Base-by-base conservation (phyloP, 2,888 invertebrate species). In the Chrysolina haemoptera region DNA sequence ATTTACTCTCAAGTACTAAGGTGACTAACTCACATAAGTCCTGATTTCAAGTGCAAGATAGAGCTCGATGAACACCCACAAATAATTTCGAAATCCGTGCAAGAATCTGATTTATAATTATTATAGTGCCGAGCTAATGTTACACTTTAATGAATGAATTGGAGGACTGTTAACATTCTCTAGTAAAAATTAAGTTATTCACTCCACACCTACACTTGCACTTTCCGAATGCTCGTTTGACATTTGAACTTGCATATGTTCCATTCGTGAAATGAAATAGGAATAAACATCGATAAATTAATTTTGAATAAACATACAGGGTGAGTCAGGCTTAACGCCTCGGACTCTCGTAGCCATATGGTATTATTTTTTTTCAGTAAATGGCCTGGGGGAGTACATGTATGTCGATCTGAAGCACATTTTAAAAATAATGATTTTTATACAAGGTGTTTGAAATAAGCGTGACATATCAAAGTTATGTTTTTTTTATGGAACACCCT, bases 191-290 rank as follows among this genome's bases (percentile, higher is more conserved):
- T 12, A 6, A 53, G 11, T 53, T 18, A 20, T 20, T 18, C 18
- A 53, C 5, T 20, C 53, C 66, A 35, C 66, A 50, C 50, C 66
- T 50, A 65, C 43, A 20, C 66, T 66, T 66, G 50, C 11, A n/a
- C 48, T 66, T 66, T 66, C 16, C 8, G 18, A 66, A 27, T 8
- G 48, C 50, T 66, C 66, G 22, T 66, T 66, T 50, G 35, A 50
- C 66, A 27, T 66, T 66, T 50, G 50, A 50, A 66, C 27, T 65
- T 48, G 48, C 50, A 27, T 35, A 27, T n/a, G 22, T 6, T 35
- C 16, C 50, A 48, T 16, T 50, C 18, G 50, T 35, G 16, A 48
- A 0, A 53, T 22, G 18, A 20, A 20, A 53, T 20, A 53, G 2
- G 50, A 20, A 18, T 18, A 10, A 3, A 53, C 11, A 1, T 22